phyloP scores from a whole-genome alignment of 2,888 invertebrate genomes.

The Monopis laevigella region DNA sequence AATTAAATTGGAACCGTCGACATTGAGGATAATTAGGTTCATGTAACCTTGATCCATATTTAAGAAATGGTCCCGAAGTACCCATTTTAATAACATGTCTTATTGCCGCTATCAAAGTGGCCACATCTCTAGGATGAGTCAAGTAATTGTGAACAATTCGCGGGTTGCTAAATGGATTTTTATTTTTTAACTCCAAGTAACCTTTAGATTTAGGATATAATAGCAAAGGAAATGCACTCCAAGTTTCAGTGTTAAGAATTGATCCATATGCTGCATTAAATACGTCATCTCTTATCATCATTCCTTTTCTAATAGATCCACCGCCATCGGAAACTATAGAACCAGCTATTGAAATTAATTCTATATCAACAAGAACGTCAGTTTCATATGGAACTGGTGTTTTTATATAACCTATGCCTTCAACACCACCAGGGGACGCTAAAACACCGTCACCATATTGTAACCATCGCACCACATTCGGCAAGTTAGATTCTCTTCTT shows the following conservation, averaged over 20 bases:
- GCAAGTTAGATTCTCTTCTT: constrained; percentile 15
- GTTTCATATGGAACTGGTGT: constrained; percentile 45
- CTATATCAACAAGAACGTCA: constrained; percentile 61
- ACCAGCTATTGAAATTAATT: constrained; percentile 59
- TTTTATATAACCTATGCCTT: constrained; percentile 62
- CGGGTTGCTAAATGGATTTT: constrained; percentile 73
- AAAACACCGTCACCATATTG: constrained; percentile 35
- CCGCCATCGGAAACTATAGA: constrained; percentile 60
- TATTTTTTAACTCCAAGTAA: constrained; percentile 66
- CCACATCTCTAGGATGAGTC: constrained; percentile 59
- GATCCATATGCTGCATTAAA: constrained; percentile 51
- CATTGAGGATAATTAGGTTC: constrained; percentile 53
- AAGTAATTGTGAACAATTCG: constrained; percentile 77
- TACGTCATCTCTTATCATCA: constrained; percentile 51
- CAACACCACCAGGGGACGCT: constrained; percentile 63
- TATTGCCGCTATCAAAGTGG: constrained; percentile 54
- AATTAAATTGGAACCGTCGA: constrained; percentile 35
- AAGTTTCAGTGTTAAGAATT: constrained; percentile 52
- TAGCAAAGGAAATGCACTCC: constrained; percentile 66
- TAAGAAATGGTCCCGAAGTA: constrained; percentile 52
- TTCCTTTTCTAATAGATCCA: constrained; percentile 35
- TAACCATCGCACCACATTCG: constrained; percentile 19
- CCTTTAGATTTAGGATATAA: constrained; percentile 74
- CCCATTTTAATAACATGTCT: constrained; percentile 59
- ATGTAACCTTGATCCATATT: constrained; percentile 44